These are phyloP conservation scores for Neosilurus hyrtlii DNA, from an alignment of 2,797 vertebrate species.

Conservation along the genomic window DNA sequence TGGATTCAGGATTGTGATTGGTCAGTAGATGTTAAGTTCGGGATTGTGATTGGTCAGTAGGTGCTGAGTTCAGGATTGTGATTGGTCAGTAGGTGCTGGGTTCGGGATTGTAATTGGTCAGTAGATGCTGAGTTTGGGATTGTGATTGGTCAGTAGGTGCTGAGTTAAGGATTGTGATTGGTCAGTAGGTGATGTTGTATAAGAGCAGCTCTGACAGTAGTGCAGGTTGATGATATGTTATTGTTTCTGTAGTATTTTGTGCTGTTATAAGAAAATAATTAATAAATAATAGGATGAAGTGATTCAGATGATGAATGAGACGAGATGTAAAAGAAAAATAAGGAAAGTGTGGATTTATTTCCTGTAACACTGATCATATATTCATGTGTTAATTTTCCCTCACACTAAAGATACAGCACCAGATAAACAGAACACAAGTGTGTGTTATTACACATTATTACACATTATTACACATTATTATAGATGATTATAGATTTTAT, in stretches of 20 bases:
- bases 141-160: no score
- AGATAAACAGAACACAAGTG: neutral
- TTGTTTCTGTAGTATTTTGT: neutral
- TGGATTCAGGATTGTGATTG: no score
- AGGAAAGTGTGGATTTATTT: neutral
- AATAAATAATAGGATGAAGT: neutral
- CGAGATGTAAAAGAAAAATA: neutral
- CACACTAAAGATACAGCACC: neutral
- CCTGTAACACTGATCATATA: neutral
- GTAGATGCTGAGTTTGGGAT: no score
- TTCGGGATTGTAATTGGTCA: no score
- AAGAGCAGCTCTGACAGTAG: neutral
- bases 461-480: neutral
- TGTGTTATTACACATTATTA: constrained; percentile 6
- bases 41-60: no score
- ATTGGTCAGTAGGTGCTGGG: no score
- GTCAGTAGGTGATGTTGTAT: neutral
- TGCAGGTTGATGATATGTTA: neutral
- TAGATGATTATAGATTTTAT: neutral
- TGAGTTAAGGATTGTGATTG: neutral
- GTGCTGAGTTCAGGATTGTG: no score
- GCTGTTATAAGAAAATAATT: no score
- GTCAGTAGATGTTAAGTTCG: no score
- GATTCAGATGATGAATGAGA: neutral
- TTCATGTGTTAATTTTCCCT: neutral